Evolutionary conservation across 2,113 vertebrate genomes (phyloP), one percentile per base, ranked within the genome.

Genomic region (Psettodes erumei): DNA sequence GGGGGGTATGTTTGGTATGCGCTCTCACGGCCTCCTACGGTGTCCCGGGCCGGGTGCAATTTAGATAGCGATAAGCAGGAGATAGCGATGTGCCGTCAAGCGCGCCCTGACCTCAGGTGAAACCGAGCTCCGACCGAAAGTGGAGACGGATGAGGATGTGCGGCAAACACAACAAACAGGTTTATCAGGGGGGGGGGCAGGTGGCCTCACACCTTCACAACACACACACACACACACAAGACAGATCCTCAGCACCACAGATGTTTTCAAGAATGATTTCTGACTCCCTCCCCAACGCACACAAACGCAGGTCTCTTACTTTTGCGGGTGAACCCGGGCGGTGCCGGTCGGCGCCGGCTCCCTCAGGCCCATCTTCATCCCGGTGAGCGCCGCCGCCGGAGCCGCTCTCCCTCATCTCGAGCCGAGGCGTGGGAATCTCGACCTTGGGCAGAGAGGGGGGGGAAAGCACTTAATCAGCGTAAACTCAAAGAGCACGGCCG

Each of bases 41-140:
- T 65, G 77, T 72, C 43, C 76, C 27, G 1, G 6, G 8, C 61
- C 60, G 60, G 30, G 50, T 62, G 82, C 83, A 53, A 84, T 83
- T 83, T 68, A 86, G 82, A 78, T 42, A 48, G 59, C 3, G 76
- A 88, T 81, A 79, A 84, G 77, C 21, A 5, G 28, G 82, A 61
- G 81, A 76, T 77, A 71, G 47, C 33, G 5, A 32, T 30, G 58
- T 18, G 76, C 65, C 83, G 84, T 89, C 88, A 40, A 51, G 58
- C 38, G 13, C 11, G 10, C 38, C 48, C 47, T 61, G 82, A 89
- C 88, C 80, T 74, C 72, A 71, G 75, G 81, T 86, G 83, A 86
- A 88, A 71, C 72, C 77, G 2, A 68, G 79, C 84, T 62, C n/a
- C 2, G 75, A 60, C 58, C n/a, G n/a, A 5, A n/a, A 81, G 81